Evolutionary conservation across 53 echinoderm and acorn worm genomes (phyloP).

Genomic region (Holothuria scabra): DNA sequence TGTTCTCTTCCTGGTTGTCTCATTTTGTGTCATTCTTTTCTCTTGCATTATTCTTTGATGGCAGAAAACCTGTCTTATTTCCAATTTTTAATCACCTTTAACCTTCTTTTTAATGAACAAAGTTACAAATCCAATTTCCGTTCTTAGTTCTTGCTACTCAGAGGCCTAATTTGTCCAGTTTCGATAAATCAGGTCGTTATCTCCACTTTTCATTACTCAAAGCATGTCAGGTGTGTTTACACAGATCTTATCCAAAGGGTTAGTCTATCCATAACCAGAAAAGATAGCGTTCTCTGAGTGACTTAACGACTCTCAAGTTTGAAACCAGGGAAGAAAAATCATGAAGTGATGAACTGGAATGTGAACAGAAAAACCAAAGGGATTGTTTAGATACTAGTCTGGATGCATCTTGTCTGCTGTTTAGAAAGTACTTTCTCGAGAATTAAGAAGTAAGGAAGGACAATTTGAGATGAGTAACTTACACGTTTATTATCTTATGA

Average conservation of each 20-base stretch:
- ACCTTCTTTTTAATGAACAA: constrained; percentile 16
- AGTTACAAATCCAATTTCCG: constrained; percentile 13
- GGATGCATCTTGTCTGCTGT: too few relatives aligned
- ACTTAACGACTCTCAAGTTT: constrained; percentile 27
- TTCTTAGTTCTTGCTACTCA: background rate
- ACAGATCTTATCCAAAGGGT: constrained; percentile 36
- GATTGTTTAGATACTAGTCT: too few relatives aligned
- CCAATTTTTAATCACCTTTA: background rate
- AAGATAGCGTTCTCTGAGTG: constrained; percentile 1
- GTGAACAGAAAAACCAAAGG: too few relatives aligned
- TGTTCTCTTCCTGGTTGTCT: too few relatives aligned
- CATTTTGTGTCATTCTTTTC: too few relatives aligned
- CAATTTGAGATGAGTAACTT: too few relatives aligned
- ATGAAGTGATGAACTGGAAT: too few relatives aligned
- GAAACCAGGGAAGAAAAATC: background rate
- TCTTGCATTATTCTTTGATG: too few relatives aligned
- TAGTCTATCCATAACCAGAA: constrained; percentile 1
- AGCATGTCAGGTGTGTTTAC: constrained; percentile 47
- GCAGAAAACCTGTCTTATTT: too few relatives aligned
- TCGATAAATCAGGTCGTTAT: constrained; percentile 42
- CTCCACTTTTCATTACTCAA: constrained; percentile 39
- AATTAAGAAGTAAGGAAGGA: too few relatives aligned
- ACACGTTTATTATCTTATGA: too few relatives aligned
- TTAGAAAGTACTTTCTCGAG: too few relatives aligned
- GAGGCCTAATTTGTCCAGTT: constrained; percentile 39